Conservation (phyloP, 1,140 invertebrate species). For the Pinna nobilis region DNA sequence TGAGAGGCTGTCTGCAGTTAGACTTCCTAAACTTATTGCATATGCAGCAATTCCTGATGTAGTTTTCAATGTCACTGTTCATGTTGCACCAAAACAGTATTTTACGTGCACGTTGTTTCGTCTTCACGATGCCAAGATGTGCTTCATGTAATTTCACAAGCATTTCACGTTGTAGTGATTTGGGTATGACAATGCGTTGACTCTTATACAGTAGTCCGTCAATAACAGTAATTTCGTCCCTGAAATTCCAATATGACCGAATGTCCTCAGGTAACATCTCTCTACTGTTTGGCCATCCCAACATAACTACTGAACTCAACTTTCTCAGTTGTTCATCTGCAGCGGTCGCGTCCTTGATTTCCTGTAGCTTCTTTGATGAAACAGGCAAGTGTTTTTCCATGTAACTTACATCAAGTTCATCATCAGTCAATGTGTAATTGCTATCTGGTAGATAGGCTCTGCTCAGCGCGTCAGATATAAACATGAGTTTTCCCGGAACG, state of each 20-base stretch:
- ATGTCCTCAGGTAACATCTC: neutral
- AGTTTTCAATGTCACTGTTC: neutral
- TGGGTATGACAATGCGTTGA: slow-evolving; percentile 32
- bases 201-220: slow-evolving; percentile 16
- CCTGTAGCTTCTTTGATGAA: slow-evolving; percentile 2
- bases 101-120: neutral
- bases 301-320: neutral
- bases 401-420: neutral
- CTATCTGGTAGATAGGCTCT: slow-evolving; percentile 26
- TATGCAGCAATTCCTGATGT: too few species aligned
- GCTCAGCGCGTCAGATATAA: slow-evolving; percentile 38
- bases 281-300: slow-evolving; percentile 9
- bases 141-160: neutral
- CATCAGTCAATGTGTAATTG: too few species aligned
- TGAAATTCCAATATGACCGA: slow-evolving; percentile 10
- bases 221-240: slow-evolving; percentile 7
- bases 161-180: slow-evolving; percentile 5
- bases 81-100: slow-evolving; percentile 2
- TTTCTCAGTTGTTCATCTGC: slow-evolving; percentile 4
- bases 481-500: slow-evolving; percentile 40
- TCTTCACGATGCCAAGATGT: neutral
- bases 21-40: too few species aligned
- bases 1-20: too few species aligned
- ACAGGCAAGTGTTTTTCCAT: slow-evolving; percentile 6
- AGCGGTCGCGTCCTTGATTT: slow-evolving; percentile 5